Conservation (phyloP, 2,797 vertebrate species). For the Clamator glandarius region DNA sequence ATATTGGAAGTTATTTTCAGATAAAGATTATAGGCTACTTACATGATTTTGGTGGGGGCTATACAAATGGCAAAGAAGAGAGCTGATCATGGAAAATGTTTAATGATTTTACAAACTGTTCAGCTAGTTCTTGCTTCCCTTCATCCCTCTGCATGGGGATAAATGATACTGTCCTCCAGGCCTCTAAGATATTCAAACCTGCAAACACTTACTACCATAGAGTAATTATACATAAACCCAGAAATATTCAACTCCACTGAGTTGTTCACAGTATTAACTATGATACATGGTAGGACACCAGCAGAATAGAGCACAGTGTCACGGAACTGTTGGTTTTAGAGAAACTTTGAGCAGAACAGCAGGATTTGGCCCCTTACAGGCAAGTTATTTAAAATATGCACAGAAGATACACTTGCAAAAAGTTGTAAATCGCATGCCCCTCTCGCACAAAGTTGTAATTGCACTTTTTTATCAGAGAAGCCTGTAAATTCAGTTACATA, state of each 20-base stretch:
- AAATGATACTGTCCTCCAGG: neutral
- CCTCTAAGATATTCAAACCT: conserved; percentile 1
- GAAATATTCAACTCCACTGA: neutral
- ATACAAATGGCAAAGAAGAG: neutral
- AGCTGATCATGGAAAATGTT: neutral
- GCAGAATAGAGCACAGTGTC: neutral
- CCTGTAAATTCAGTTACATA: neutral
- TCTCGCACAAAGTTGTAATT: neutral
- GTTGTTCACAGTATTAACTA: conserved; percentile 40
- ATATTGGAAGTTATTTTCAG: neutral
- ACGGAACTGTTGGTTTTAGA: neutral
- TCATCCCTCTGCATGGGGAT: neutral
- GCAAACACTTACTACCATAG: neutral
- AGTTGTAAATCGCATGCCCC: neutral
- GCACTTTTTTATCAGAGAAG: neutral
- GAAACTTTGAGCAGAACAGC: neutral
- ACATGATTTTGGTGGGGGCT: neutral
- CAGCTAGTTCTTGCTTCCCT: neutral
- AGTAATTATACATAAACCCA: neutral
- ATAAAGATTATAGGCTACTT: neutral
- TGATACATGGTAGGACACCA: neutral
- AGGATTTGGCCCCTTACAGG: neutral
- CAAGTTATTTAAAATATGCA: conserved; percentile 1
- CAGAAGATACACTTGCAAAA: neutral
- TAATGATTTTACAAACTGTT: neutral